phyloP scores from a whole-genome alignment of 2,888 invertebrate genomes.

The Microctonus brassicae region DNA sequence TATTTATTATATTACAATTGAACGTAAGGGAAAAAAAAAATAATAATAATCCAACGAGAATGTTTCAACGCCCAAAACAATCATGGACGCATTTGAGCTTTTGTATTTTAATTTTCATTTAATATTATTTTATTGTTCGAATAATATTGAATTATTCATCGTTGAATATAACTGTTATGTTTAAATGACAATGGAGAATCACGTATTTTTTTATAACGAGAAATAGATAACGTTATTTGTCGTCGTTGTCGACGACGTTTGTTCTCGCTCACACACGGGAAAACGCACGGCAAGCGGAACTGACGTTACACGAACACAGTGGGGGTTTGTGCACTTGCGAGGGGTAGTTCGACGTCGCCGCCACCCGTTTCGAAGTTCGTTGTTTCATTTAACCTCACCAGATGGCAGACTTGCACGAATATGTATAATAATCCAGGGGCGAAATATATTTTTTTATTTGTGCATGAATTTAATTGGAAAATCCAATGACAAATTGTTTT shows the following conservation, averaged over 20 bases:
- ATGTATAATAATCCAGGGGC: constrained; percentile 16
- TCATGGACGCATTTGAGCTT: constrained; percentile 2
- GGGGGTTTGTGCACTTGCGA: constrained; percentile 60
- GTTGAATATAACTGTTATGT: no score
- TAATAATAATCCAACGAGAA: neutral
- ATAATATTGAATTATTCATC: constrained; percentile 1
- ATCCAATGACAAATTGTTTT: no score
- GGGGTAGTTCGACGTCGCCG: constrained; percentile 51
- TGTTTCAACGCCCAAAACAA: constrained; percentile 5
- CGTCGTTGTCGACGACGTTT: constrained; percentile 15
- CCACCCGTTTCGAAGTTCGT: constrained; percentile 43
- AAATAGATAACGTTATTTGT: neutral
- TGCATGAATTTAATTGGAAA: no score
- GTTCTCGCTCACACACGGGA: constrained; percentile 35
- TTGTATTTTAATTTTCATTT: neutral
- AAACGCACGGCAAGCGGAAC: constrained; percentile 52
- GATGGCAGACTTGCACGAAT: constrained; percentile 53
- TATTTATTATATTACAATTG: no score
- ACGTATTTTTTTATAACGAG: constrained; percentile 3
- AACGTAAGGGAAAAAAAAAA: neutral
- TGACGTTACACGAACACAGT: constrained; percentile 62
- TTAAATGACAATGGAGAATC: no score
- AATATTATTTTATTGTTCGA: neutral
- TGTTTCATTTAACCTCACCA: constrained; percentile 52
- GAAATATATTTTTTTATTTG: constrained; percentile 36